A percentile compares a stretch with the other conserved stretches of the same genome.
phyloP scores from a whole-genome alignment of 2,113 vertebrate species.

The Solea solea region DNA sequence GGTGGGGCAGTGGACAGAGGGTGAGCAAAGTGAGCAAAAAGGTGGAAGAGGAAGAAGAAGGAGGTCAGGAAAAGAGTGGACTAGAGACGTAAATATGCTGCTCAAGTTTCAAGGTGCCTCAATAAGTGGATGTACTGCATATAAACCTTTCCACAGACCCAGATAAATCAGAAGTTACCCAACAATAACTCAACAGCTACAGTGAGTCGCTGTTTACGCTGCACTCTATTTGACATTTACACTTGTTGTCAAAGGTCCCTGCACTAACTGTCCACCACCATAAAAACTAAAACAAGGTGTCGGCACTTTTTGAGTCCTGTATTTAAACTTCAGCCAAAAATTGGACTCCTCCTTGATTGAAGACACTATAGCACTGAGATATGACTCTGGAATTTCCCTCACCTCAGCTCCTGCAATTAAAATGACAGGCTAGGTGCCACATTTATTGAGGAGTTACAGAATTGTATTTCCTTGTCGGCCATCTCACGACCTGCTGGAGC shows the following conservation, averaged over 20 bases:
- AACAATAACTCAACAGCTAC: neutral
- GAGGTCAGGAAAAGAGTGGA: too few relatives aligned
- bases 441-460: slow-evolving; percentile 35
- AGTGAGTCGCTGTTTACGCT: neutral
- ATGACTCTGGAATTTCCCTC: slow-evolving; percentile 23
- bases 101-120: too few relatives aligned
- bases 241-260: neutral
- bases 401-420: slow-evolving; percentile 43
- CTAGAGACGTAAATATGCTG: too few relatives aligned
- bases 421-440: slow-evolving; percentile 24
- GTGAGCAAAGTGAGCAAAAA: too few relatives aligned
- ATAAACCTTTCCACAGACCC: too few relatives aligned
- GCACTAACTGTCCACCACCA: neutral
- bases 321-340: slow-evolving; percentile 19
- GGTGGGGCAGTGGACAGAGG: too few relatives aligned
- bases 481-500: slow-evolving; percentile 11
- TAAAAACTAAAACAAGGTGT: neutral
- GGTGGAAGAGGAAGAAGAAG: too few relatives aligned
- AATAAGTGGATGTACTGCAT: too few relatives aligned
- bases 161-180: neutral
- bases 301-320: neutral
- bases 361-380: slow-evolving; percentile 29
- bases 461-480: slow-evolving; percentile 16
- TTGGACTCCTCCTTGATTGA: slow-evolving; percentile 18
- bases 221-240: neutral